These are phyloP conservation scores for Mustelus asterias DNA, from an alignment of 2,113 vertebrate genomes.

Conservation along the genomic window DNA sequence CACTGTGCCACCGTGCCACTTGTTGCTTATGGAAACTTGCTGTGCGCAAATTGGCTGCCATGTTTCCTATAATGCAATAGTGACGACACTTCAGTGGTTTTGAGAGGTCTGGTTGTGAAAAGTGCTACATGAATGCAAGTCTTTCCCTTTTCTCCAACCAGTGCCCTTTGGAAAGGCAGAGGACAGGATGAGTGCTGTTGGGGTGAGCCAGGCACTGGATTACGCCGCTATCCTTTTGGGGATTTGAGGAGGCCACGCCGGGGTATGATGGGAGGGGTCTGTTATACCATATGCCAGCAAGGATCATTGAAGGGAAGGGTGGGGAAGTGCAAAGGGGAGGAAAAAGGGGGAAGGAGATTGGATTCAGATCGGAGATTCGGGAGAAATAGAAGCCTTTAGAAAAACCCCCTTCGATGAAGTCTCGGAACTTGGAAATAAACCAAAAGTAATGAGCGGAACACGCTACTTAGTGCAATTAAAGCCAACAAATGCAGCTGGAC, in stretches of 20 bases:
- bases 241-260: not conserved
- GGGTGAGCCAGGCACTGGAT: not conserved
- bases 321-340: not conserved
- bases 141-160: not conserved
- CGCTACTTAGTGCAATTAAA: not conserved
- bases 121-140: not conserved
- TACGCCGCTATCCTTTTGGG: not conserved
- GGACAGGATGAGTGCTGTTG: not conserved
- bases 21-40: not conserved
- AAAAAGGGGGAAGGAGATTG: not conserved
- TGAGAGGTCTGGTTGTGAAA: not conserved
- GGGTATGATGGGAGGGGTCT: not conserved
- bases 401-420: not conserved
- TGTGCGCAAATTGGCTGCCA: not conserved
- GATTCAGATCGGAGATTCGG: not conserved
- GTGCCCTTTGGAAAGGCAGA: not conserved
- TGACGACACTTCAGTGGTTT: not conserved
- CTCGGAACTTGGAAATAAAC: not conserved
- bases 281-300: not conserved
- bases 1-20: not conserved
- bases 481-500: not conserved
- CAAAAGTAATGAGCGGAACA: slow-evolving; percentile 25
- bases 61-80: too few species aligned
- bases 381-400: not conserved
- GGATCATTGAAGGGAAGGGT: not conserved